Base-by-base conservation (phyloP, 2,888 invertebrate genomes). In the Tetragnatha montana region DNA sequence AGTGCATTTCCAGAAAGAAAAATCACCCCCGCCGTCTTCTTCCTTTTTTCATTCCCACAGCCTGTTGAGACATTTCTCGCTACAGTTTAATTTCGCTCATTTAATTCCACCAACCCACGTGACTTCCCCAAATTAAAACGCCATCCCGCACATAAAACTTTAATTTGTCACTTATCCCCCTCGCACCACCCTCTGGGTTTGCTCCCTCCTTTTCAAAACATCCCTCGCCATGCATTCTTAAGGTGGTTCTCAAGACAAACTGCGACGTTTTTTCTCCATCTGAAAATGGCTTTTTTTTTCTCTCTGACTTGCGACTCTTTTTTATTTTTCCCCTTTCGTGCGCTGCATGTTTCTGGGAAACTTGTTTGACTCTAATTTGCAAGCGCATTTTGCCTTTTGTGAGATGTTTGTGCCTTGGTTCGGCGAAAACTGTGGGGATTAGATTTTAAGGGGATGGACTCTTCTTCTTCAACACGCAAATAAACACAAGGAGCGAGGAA, bases 81-180 rank as follows among this genome's bases (percentile, higher is more conserved):
- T 76, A 87, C 87, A 78, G 81, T 82, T 89, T 89, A 89, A 89
- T 89, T 89, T 89, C 71, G 85, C 85, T 47, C 84, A 75, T 70
- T 85, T 89, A 85, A 85, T 74, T 47, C 21, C 60, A 69, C 76
- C 70, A 74, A 22, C 73, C 19, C 47, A 35, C 76, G 60, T 21
- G 60, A 50, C 68, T 71, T 50, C 60, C 60, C 81, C 83, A 89
- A 89, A 89, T 89, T 89, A 89, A 89, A 89, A 89, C 85, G 89
- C 89, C 89, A 85, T 89, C 81, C 70, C 70, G 70, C 89, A 73
- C 81, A 89, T 89, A 85, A 89, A 89, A 89, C 76, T 89, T 89
- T 89, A 89, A 89, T 89, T 89, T 85, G 89, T 89, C 85, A 89
- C 85, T 89, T 89, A 89, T 81, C 83, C 74, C n/a, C 83, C 49